Base-by-base conservation (phyloP, 2,113 vertebrate species). In the Echinops telfairi region DNA sequence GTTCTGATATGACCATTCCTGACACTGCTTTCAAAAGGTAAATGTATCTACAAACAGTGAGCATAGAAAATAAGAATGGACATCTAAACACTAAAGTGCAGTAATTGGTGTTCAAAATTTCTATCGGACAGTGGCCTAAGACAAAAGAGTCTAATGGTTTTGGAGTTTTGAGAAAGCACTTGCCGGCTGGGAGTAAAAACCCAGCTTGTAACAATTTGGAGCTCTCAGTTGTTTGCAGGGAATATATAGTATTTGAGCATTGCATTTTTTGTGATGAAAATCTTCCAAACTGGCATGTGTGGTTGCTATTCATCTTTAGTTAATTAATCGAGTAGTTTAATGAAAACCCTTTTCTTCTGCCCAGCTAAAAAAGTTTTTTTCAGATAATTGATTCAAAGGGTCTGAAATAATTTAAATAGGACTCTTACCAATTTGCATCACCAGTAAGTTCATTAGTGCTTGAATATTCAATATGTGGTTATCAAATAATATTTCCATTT, bases 351-450 rank as follows among this genome's bases (percentile, higher is more conserved):
- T 77, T 75, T 82, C 7, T 86, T 0, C 73, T n/a, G 47, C 77
- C 76, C 38, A 23, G 25, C 25, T 62, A 60, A 31, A 53, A n/a
- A n/a, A n/a, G n/a, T 77, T 92, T 86, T 77, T 92, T 86, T 77
- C 68, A 83, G 84, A 78, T 70, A 64, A 82, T 77, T 81, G 83
- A 82, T 70, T 68, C 4, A 31, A 66, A 14, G 53, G 25, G 22
- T 57, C n/a, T 36, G 27, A 43, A 53, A 53, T 66, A 19, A 81
- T 62, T 93, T 36, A 64, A 16, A 6, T 31, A 76, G 38, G 36
- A 22, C 12, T 62, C 14, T 71, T 40, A 25, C 3, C 36, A 53
- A 0, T 47, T 6, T 5, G 43, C 43, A 47, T 47, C 43, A 47
- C 43, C 43, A 47, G 43, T 47, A 47, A 47, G 43, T 47, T 47